Conservation (phyloP, 2,113 vertebrate genomes). For the Anolis sagrei region DNA sequence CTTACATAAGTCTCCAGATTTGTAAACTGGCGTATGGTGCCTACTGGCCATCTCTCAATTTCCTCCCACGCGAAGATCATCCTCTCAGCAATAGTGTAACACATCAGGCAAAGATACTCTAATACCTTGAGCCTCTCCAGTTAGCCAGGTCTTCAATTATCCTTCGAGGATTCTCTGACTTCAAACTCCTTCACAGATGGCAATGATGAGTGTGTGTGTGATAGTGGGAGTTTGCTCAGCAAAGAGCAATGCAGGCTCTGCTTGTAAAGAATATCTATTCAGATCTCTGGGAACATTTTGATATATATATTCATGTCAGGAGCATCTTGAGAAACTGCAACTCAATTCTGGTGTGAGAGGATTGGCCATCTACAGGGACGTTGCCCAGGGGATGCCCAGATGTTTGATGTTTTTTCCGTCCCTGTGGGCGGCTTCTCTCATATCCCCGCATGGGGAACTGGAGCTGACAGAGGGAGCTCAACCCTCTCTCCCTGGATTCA, state of each 20-base stretch:
- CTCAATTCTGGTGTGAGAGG: too few species aligned
- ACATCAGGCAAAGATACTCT: not conserved
- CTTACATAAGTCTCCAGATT: not conserved
- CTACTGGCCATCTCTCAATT: not conserved
- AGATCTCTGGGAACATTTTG: not conserved
- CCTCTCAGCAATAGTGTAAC: not conserved
- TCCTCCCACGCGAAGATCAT: not conserved
- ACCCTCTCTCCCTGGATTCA: too few species aligned
- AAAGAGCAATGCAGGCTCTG: not conserved
- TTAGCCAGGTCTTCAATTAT: not conserved
- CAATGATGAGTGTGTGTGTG: not conserved
- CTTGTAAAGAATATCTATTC: not conserved
- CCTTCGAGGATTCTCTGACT: not conserved
- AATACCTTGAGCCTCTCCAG: not conserved
- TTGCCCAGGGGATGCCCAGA: too few species aligned
- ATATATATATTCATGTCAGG: too few species aligned
- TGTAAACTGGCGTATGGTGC: not conserved
- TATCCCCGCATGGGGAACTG: too few species aligned
- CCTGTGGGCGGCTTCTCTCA: too few species aligned
- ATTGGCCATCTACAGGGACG: too few species aligned
- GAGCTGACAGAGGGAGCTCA: too few species aligned
- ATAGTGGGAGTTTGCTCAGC: not conserved
- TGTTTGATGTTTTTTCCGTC: too few species aligned
- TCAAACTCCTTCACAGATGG: conserved; percentile 2
- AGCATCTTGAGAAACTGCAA: too few species aligned